These are phyloP conservation scores for Strongylocentrotus purpuratus DNA, from an alignment of 35 echinoderm and acorn worm genomes.

Conservation along the genomic window DNA sequence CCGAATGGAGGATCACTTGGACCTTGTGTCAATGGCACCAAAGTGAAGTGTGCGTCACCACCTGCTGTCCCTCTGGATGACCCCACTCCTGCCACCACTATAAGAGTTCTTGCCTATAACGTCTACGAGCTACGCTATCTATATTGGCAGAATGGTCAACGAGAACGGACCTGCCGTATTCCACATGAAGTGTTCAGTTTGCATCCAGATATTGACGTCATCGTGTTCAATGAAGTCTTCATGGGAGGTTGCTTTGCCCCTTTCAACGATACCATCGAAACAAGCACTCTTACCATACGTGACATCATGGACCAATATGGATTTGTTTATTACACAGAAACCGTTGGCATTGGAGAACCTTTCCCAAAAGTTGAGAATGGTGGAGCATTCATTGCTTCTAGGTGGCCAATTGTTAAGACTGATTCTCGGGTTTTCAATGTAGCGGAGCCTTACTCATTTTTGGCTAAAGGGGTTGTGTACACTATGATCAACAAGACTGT, in stretches of 20 bases:
- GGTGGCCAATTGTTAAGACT: constrained; percentile 70
- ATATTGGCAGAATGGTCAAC: constrained; percentile 58
- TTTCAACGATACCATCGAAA: background rate
- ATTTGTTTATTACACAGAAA: constrained; percentile 65
- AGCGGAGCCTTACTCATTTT: background rate
- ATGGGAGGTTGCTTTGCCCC: constrained; percentile 81
- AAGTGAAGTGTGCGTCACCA: constrained; percentile 64
- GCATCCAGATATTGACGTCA: constrained; percentile 74
- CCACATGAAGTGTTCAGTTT: constrained; percentile 47
- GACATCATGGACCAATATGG: constrained; percentile 76
- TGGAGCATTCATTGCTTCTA: constrained; percentile 73
- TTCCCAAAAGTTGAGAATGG: constrained; percentile 57
- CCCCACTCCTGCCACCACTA: constrained; percentile 47
- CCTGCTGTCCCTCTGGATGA: constrained; percentile 22
- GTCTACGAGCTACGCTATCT: constrained; percentile 70
- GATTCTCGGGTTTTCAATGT: constrained; percentile 19
- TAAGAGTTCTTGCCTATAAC: constrained; percentile 73
- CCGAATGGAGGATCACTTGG: constrained; percentile 34
- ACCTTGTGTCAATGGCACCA: constrained; percentile 58
- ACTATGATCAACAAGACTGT: constrained; percentile 57
- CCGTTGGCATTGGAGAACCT: constrained; percentile 64
- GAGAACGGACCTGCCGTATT: constrained; percentile 78
- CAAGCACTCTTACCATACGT: constrained; percentile 51
- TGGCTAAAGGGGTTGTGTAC: constrained; percentile 71
- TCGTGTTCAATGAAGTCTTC: constrained; percentile 81